Evolutionary conservation across 92 coral and sea anemone species (phyloP).

Genomic region (Pocillopora meandrina): DNA sequence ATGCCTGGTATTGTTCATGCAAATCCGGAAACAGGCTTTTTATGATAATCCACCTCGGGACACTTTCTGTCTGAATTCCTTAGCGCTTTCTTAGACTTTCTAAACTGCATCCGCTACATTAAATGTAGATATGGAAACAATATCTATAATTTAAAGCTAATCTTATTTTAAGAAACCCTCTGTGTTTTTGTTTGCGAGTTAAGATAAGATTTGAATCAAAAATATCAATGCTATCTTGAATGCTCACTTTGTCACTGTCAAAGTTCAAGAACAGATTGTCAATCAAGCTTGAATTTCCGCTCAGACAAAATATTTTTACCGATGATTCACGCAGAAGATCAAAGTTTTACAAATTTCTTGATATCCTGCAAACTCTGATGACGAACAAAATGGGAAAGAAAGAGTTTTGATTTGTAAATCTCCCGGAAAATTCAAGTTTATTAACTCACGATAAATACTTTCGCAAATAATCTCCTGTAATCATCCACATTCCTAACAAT

Average conservation of each 20-base stretch:
- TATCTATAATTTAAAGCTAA: neutral
- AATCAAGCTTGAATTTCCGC: neutral
- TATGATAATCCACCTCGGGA: slow-evolving; percentile 16
- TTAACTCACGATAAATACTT: too few species aligned
- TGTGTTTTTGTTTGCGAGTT: neutral
- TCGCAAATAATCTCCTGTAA: too few species aligned
- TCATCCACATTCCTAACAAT: too few species aligned
- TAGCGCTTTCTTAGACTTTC: neutral
- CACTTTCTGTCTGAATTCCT: slow-evolving; percentile 32
- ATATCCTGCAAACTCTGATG: too few species aligned
- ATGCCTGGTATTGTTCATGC: neutral
- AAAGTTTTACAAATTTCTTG: neutral
- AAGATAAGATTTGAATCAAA: neutral
- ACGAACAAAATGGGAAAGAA: too few species aligned
- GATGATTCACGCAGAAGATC: neutral
- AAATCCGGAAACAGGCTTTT: slow-evolving; percentile 29
- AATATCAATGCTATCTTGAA: neutral
- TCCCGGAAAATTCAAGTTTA: too few species aligned
- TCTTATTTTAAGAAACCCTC: neutral
- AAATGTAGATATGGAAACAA: neutral
- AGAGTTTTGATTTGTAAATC: too few species aligned
- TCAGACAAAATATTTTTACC: neutral
- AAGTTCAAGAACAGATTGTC: neutral
- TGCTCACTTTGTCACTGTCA: neutral
- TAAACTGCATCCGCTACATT: neutral